Base-by-base conservation (phyloP, 2,797 vertebrate species). In the Mycteria americana region DNA sequence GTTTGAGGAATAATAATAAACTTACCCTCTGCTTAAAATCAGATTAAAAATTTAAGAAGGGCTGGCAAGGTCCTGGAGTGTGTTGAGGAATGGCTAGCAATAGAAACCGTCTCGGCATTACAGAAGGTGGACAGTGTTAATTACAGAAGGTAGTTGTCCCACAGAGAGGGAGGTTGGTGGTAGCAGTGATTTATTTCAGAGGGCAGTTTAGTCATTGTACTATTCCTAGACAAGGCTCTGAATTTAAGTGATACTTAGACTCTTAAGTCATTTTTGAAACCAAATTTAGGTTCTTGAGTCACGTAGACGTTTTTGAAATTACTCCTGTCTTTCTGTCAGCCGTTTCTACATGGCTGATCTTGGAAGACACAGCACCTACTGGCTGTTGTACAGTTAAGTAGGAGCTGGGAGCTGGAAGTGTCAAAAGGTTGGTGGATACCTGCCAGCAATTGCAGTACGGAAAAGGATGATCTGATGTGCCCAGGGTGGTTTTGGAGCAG, bases 151-250 rank as follows among this genome's bases (percentile, higher is more conserved):
- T 65, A 53, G 70, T 59, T 78, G 59, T 83, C 76, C 85, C 75
- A 45, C 41, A 65, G 88, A 85, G 69, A 50, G 43, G 81, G 64
- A 84, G 41, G 68, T 67, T 91, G 91, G 46, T 90, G 85, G 48
- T 91, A 92, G 68, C 88, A 80, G 57, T 85, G 81, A 91, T 94
- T 94, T 88, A 91, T 96, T 92, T 88, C 81, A 85, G 80, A 87
- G 70, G 48, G n/a, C 77, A 73, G 39, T 95, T 89, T 90, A 95
- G 85, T 96, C 78, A 86, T 60, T 94, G 85, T 84, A 31, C 81
- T 96, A 84, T 95, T 96, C 53, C 79, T 93, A 88, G 92, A 56
- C 64, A 60, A 88, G 74, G 24, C 65, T 93, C 93, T 89, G 78
- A 94, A 95, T 95, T 90, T 77, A 78, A 70, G 82, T 46, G 73